Conservation (phyloP, 2,888 invertebrate species). For the Eristalis pertinax region DNA sequence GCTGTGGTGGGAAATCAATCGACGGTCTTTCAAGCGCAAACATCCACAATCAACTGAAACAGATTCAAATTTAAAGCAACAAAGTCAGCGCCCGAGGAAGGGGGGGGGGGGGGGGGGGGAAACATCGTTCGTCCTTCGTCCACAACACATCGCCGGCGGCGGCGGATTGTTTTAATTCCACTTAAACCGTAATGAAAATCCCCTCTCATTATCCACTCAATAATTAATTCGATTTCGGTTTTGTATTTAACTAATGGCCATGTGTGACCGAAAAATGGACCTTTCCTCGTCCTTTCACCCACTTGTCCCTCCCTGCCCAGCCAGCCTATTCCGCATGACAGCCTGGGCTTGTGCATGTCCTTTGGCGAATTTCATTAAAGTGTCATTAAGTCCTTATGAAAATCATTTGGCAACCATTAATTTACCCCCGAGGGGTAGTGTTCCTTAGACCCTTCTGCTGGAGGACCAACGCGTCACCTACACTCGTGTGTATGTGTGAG, state of each 20-base stretch:
- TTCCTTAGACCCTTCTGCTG: background rate
- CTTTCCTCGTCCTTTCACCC: background rate
- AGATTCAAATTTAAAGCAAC: too few species aligned
- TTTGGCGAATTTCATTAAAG: slow-evolving; percentile 42
- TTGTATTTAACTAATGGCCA: slow-evolving; percentile 30
- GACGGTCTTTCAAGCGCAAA: too few species aligned
- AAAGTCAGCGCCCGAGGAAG: too few species aligned
- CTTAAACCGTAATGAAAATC: slow-evolving; percentile 44
- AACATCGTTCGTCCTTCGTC: background rate
- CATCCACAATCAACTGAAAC: too few species aligned
- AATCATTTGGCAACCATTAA: slow-evolving; percentile 42
- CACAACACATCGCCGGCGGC: background rate
- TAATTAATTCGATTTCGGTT: slow-evolving; percentile 40
- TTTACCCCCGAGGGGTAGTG: slow-evolving; percentile 16
- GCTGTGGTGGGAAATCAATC: too few species aligned
- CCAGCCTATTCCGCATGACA: background rate
- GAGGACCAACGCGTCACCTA: background rate
- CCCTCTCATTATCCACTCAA: slow-evolving; percentile 37
- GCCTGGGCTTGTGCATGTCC: background rate
- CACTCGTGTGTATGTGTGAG: background rate
- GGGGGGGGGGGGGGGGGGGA: too few species aligned
- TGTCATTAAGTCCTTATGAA: slow-evolving; percentile 46
- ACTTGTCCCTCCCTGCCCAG: background rate
- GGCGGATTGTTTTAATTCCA: slow-evolving; percentile 4
- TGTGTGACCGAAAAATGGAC: background rate